Evolutionary conservation across 2,797 vertebrate genomes (phyloP).

Genomic region (Pelobates cultripes): DNA sequence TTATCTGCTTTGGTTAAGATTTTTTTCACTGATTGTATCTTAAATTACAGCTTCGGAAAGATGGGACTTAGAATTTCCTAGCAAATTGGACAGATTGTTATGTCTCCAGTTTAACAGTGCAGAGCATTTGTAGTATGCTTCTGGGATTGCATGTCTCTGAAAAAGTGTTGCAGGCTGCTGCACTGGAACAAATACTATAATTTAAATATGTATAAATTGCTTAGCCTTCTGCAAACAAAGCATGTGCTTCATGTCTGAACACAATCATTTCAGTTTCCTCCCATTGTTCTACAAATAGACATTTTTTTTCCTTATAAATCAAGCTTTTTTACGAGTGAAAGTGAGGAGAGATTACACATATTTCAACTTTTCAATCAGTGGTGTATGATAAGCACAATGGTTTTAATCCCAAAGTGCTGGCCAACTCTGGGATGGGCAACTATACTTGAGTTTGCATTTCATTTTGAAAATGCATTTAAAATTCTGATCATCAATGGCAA

Average conservation of each 20-base stretch:
- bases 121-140: slow-evolving; percentile 10
- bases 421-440: too few species aligned
- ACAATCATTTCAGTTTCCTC: background rate
- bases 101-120: slow-evolving; percentile 13
- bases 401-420: too few species aligned
- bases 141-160: slow-evolving; percentile 41
- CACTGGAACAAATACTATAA: slow-evolving; percentile 19
- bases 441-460: too few species aligned
- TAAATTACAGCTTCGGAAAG: slow-evolving; percentile 22
- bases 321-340: too few species aligned
- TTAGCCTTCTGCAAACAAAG: slow-evolving; percentile 11
- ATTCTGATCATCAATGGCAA: too few species aligned
- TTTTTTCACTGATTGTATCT: slow-evolving; percentile 11
- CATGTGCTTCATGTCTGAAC: slow-evolving; percentile 1
- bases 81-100: slow-evolving; percentile 39
- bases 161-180: slow-evolving; percentile 14
- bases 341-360: too few species aligned
- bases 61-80: slow-evolving; percentile 8
- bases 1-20: slow-evolving; percentile 4
- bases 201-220: slow-evolving; percentile 45
- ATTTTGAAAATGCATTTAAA: too few species aligned
- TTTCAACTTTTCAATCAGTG: too few species aligned
- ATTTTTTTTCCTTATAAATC: too few species aligned
- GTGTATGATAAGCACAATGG: too few species aligned
- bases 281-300: too few species aligned